Evolutionary conservation across 2,113 vertebrate species (phyloP), one percentile per base, ranked within the genome.

Genomic region (Picathartes gymnocephalus): DNA sequence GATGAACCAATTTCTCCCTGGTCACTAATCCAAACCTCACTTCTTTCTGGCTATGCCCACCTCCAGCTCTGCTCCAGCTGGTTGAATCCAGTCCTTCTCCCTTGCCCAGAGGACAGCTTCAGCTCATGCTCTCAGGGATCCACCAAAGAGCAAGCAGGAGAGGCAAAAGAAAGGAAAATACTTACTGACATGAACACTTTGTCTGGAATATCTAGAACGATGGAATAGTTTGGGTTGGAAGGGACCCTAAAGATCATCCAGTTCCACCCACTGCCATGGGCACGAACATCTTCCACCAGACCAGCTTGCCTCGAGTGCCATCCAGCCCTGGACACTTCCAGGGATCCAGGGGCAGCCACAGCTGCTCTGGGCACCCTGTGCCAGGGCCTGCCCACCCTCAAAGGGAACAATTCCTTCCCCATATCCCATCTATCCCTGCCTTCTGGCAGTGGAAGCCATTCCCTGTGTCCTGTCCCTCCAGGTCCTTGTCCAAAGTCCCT

Each of bases 1-100:
- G 0, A 61, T 7, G 42, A 45, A 61, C 31, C 0, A 0, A 1
- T 33, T 51, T 83, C 86, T 84, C 44, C 44, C 3, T 1, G 13
- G 35, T 70, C 51, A 17, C 74, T 47, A 25, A 42, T 10, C 50
- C 27, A 6, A 85, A 15, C 4, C 13, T 44, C 1, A 4, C 42
- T 71, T 7, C 3, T 6, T 50, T 28, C 77, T 33, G 35, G 64
- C 31, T 11, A 7, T 30, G 42, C 48, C 31, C 20, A 8, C 7
- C 45, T 40, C 54, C 50, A 30, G 42, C 9, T 35, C 68, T 4
- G 8, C 25, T 21, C 17, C 58, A n/a, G 42, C 64, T 18, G 1
- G 2, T 10, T 30, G 39, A 44, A 13, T 5, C 0, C 4, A 20
- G 50, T 10, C 37, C 64, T 17, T 15, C 61, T 60, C 7, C 15